Base-by-base conservation (phyloP, 2,888 invertebrate species). In the Lasioglossum oenotherae region DNA sequence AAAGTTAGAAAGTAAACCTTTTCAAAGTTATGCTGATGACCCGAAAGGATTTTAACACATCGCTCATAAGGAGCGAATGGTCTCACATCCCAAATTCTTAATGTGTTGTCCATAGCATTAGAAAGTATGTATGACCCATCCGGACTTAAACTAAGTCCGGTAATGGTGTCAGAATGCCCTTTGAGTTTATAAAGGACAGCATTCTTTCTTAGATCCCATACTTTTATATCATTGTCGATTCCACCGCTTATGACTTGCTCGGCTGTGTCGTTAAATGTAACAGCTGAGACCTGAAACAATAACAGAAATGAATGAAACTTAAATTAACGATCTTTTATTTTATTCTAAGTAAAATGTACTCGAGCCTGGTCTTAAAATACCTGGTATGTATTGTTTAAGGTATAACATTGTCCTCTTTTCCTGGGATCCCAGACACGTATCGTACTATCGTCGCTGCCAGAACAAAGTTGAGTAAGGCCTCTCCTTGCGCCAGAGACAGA, bases 11-110 rank as follows among this genome's bases (percentile, higher is more conserved):
- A n/a, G 16, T 14, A 31, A 31, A 96, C 96, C 95, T 98, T 98
- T 96, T 99, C 99, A 95, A 99, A 99, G 96, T 99, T 99, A 95
- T 99, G 99, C 93, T 98, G 98, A 96, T 99, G 99, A 0, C 99
- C 99, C 19, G 97, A 97, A 89, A 99, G 96, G 64, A 99, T 97
- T 95, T 99, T 99, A 0, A 99, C 98, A 95, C 99, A 99, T 88
- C 99, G 96, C 94, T 99, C 99, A 64, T 97, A 97, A 0, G 99
- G 98, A 1, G 98, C 99, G 96, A 98, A 99, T 0, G 99, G 99
- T 44, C 99, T 96, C 78, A 99, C 97, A 95, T 99, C 99, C 99
- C 99, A 99, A 92, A 99, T 98, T 82, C 99, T 96, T 53, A 99
- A 96, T 2, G 98, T 98, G 94, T 98, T 98, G 95, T 99, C 99